Evolutionary conservation across 2,113 vertebrate genomes (phyloP).

Genomic region (Pedionomus torquatus): DNA sequence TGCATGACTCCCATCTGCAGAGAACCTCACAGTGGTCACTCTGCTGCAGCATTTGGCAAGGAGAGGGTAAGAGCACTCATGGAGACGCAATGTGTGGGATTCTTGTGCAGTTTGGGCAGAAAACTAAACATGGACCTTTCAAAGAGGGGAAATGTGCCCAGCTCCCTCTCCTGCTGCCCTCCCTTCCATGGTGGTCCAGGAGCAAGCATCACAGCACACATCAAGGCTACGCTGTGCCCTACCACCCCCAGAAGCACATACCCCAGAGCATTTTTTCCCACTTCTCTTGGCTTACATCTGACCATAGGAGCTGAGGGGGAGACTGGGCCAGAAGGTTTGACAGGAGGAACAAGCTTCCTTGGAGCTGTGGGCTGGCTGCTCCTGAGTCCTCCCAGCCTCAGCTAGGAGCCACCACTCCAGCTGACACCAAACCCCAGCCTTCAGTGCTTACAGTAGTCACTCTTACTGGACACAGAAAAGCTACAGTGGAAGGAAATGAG

Average conservation of each 20-base stretch:
- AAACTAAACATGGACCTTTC: neutral
- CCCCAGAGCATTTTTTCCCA: neutral
- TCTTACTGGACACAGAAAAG: neutral
- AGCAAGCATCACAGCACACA: neutral
- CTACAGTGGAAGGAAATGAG: neutral
- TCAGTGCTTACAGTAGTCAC: neutral
- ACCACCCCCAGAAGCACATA: neutral
- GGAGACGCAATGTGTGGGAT: rapidly evolving
- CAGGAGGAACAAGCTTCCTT: neutral
- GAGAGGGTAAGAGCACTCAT: neutral
- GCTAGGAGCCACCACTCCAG: neutral
- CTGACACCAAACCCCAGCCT: neutral
- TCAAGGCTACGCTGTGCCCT: neutral
- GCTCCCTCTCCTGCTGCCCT: neutral
- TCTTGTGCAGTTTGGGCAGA: neutral
- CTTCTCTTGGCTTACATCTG: neutral
- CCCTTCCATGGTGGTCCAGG: neutral
- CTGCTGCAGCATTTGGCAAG: neutral
- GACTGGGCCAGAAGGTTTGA: neutral
- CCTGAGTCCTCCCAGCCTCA: neutral
- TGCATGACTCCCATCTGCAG: neutral
- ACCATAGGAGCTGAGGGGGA: neutral
- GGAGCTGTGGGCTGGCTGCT: neutral
- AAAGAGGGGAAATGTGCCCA: neutral
- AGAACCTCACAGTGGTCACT: neutral